Evolutionary conservation across 2,797 vertebrate species (phyloP), one percentile per base, ranked within the genome.

Genomic region (Hippocampus kuda): DNA sequence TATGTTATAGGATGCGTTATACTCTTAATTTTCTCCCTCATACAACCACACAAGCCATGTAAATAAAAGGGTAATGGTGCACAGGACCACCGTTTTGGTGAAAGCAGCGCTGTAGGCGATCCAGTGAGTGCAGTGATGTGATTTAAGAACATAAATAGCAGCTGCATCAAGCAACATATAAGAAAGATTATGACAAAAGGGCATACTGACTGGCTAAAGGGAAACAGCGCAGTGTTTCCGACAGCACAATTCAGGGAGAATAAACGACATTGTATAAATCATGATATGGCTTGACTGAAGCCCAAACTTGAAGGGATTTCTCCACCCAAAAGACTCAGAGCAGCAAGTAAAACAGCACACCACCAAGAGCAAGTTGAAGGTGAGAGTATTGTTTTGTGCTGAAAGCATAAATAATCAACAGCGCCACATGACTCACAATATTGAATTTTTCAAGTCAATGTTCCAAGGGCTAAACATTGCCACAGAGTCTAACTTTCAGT

Each of bases 61-160:
- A 80, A 82, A 77, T 77, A 84, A 82, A 34, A 38, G 34, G 34
- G 1, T 38, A 1, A 38, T 38, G 34, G 34, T 22, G 51, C 7
- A 56, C n/a, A 83, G 71, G 68, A 70, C 80, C 69, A 74, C 3
- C 16, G 30, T 62, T 78, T 80, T 63, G 77, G 74, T 56, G 63
- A 76, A 81, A 80, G 62, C 72, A 34, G 69, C 67, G 72, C 70
- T 71, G 70, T 38, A 54, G 72, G 68, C 71, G 51, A 77, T 75
- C 77, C 51, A 82, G 75, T 70, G 83, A 70, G 70, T 75, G 79
- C 65, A 49, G 69, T 84, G 83, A 88, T 86, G 85, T 86, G 80
- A 83, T 72, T 81, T 84, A 83, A 88, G 83, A 80, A 79, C 80
- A 81, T 78, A 82, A 87, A 86, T 69, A 76, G 70, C 70, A 79